Percentiles rank a stretch among this genome's conserved stretches.
phyloP scores from a whole-genome alignment of 2,113 vertebrate genomes.

The Sander lucioperca region DNA sequence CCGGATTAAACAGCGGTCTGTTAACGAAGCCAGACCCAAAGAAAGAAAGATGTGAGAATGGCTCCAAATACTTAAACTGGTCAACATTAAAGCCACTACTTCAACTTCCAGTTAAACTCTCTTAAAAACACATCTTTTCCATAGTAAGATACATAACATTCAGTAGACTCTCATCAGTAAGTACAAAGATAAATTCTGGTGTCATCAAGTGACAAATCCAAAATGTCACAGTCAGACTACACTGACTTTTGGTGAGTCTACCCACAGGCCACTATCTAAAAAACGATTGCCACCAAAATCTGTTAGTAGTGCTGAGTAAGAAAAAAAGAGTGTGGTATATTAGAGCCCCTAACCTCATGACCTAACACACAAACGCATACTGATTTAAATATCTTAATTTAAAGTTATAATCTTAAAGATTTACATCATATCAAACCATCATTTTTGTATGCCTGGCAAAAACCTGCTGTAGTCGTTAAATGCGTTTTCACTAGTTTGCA shows the following conservation, averaged over 20 bases:
- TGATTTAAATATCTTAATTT: background rate
- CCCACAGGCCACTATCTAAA: background rate
- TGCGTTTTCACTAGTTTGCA: too few relatives aligned
- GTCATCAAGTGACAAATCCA: background rate
- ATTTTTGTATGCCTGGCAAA: too few relatives aligned
- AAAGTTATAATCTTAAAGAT: background rate
- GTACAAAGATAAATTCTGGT: background rate
- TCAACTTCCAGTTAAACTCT: background rate
- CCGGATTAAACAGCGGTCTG: constrained; percentile 62
- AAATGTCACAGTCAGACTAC: background rate
- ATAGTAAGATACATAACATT: background rate
- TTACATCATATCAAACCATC: background rate
- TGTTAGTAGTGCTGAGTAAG: too few relatives aligned
- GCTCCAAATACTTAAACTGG: background rate
- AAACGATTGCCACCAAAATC: too few relatives aligned
- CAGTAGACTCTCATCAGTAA: too few relatives aligned
- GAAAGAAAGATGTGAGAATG: constrained; percentile 19
- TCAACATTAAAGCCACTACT: background rate
- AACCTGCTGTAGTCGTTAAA: too few relatives aligned
- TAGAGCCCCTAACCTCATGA: too few relatives aligned
- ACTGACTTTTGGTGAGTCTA: background rate
- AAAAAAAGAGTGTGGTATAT: too few relatives aligned
- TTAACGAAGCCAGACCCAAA: constrained; percentile 52
- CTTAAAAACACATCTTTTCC: background rate
- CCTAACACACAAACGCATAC: background rate